phyloP scores from a whole-genome alignment of 2,888 invertebrate species.

The Thera obeliscata region DNA sequence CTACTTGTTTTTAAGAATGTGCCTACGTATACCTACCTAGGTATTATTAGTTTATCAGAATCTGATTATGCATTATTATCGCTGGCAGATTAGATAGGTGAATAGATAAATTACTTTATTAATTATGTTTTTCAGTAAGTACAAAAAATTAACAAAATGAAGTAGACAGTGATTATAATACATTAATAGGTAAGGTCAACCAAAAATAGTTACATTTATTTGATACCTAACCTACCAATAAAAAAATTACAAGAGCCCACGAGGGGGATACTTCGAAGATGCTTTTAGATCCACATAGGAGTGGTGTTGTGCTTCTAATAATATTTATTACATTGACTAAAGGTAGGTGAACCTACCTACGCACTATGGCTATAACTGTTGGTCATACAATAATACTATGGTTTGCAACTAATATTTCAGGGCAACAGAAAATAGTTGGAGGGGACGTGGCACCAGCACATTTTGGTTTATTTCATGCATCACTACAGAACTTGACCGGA shows the following conservation, averaged over 20 bases:
- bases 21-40: too few relatives aligned
- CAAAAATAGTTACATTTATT: too few relatives aligned
- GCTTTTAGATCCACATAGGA: neutral
- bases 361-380: neutral
- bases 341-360: conserved; percentile 7
- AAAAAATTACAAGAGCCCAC: too few relatives aligned
- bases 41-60: neutral
- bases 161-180: too few relatives aligned
- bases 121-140: too few relatives aligned
- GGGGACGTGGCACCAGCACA: conserved; percentile 61
- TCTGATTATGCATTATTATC: neutral
- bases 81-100: neutral
- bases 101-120: neutral
- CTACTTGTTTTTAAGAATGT: too few relatives aligned
- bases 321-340: conserved; percentile 1
- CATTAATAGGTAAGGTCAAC: too few relatives aligned
- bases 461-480: conserved; percentile 68
- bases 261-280: neutral
- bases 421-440: conserved; percentile 61
- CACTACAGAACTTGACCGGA: conserved; percentile 69
- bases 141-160: neutral
- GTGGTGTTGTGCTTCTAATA: neutral
- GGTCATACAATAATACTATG: neutral
- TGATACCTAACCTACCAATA: too few relatives aligned
- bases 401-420: conserved; percentile 42